These are phyloP conservation scores for Palythoa grandis DNA, from an alignment of 92 coral and sea anemone genomes.

Conservation along the genomic window DNA sequence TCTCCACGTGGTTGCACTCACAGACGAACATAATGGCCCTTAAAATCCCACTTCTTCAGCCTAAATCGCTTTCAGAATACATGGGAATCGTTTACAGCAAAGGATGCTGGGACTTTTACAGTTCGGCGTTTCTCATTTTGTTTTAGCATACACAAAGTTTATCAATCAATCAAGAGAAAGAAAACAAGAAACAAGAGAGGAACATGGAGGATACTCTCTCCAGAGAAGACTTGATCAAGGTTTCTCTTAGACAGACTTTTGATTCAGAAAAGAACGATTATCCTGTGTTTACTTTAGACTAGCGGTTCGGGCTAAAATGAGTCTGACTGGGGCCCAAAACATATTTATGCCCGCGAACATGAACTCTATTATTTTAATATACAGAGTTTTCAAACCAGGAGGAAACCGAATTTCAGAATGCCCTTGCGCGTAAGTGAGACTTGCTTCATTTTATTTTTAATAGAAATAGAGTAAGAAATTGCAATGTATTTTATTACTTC, in stretches of 20 bases:
- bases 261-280: background rate
- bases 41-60: background rate
- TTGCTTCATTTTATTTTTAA: background rate
- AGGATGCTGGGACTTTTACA: too few relatives aligned
- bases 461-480: background rate
- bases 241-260: background rate
- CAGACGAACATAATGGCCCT: background rate
- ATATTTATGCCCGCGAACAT: too few relatives aligned
- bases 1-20: background rate
- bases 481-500: background rate
- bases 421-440: background rate
- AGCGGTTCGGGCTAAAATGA: too few relatives aligned
- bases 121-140: background rate
- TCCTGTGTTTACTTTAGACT: background rate
- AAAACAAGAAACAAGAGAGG: background rate
- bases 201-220: conserved; percentile 17
- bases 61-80: too few relatives aligned
- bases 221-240: conserved; percentile 25
- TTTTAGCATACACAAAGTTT: conserved; percentile 29
- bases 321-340: too few relatives aligned
- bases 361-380: too few relatives aligned
- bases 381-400: too few relatives aligned
- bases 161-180: background rate
- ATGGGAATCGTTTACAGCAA: too few relatives aligned
- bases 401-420: too few relatives aligned